Evolutionary conservation across 1,140 invertebrate genomes (phyloP), one percentile per base, ranked within the genome.

Genomic region (Nephila pilipes): DNA sequence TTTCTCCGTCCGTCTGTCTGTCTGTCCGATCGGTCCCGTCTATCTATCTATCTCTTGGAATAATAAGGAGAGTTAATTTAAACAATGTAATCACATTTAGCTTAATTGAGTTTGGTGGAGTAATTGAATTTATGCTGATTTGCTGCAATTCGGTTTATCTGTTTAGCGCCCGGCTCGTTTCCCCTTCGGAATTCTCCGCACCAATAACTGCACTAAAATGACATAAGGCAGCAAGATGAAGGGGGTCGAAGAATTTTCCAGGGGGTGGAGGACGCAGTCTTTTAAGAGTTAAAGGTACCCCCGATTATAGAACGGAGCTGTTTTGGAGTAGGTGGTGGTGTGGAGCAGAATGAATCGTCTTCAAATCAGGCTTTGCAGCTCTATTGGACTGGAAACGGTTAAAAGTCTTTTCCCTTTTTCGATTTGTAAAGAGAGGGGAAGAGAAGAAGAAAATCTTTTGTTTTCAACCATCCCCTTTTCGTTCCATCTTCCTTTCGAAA

Each of bases 91-190:
- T 93, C 92, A 93, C 92, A 93, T 93, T 93, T 93, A 93, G 92
- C 92, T 93, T 93, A 93, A 93, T 93, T 93, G 92, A 93, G 92
- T 93, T 93, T 93, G 87, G 85, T 93, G 87, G 87, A 65, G 92
- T 93, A 93, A 93, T 93, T 93, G 92, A 93, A 93, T 93, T 93
- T 93, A 93, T 93, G 92, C 92, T 93, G 92, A 93, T 93, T 93
- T 93, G 85, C 92, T 93, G 92, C 92, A 93, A 83, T 93, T 93
- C 79, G 75, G 92, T 93, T 93, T 93, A 93, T 93, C 92, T 93
- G 92, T 93, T 93, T 89, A 89, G 85, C 92, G 92, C 87, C 75
- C 79, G 58, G 75, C 85, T 69, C 79, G 36, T 81, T 89, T 83
- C 87, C 92, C 92, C 83, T 22, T 46, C 29, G 92, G 92, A 93